Base-by-base conservation (phyloP, 2,888 invertebrate genomes). In the Eustalomyia histrio region DNA sequence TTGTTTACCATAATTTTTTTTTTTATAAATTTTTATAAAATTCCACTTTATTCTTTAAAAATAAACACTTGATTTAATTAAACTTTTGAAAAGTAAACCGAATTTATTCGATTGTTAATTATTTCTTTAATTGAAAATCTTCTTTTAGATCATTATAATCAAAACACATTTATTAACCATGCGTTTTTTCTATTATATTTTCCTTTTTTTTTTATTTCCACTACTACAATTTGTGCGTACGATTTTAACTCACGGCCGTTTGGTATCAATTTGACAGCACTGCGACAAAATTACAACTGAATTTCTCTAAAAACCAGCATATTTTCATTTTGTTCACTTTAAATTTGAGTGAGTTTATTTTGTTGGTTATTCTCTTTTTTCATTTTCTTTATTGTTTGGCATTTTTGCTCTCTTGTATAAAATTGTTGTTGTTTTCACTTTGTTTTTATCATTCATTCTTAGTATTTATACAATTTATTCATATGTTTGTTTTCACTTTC, bases 261-360 rank as follows among this genome's bases (percentile, higher is more conserved):
- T 71, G 7, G 5, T 57, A 63, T 58, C 58, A 76, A 69, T 80
- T 68, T 83, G 60, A 79, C 82, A 79, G 82, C 83, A 82, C 83
- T 84, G 83, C 84, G 84, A 85, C 83, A 84, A 85, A 85, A 85
- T 83, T 82, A 84, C 83, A 82, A 85, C 83, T 83, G 76, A 76
- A 58, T 72, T 65, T 63, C 74, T 74, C 79, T 43, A 35, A 65
- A 58, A 53, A 53, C 9, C 24, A 76, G 29, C 52, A 65, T 33
- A 61, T 52, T 39, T 33, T 63, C 67, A 50, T 63, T 67, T 61
- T 55, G 21, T 60, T 14, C 18, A 39, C 4, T 58, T 71, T n/a
- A 53, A 35, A 61, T 43, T 76, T 71, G 76, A 79, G 80, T 80
- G 61, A 68, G 57, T 64, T 63, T 74, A 47, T 52, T 35, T 12